A percentile compares a stretch with the other conserved stretches of the same genome.
These are phyloP conservation scores for Heliconius ethilla DNA, from an alignment of 2,888 invertebrate genomes.

Conservation along the genomic window DNA sequence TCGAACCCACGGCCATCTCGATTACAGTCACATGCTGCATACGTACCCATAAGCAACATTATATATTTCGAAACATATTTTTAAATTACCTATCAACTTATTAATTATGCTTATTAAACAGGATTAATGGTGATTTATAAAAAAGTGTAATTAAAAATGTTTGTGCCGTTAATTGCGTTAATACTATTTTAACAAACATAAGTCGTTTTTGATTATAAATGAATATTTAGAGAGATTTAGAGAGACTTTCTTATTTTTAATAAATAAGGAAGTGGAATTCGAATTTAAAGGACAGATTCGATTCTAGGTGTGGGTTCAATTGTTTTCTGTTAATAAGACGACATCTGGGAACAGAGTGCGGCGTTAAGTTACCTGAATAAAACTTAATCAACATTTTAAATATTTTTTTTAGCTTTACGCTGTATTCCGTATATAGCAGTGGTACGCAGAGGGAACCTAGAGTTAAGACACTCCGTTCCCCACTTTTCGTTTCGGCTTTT, in stretches of 20 bases:
- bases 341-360: too few relatives aligned
- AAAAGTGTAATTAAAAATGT: slow-evolving; percentile 28
- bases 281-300: not conserved
- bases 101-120: slow-evolving; percentile 21
- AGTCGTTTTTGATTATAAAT: slow-evolving; percentile 3
- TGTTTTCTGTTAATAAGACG: too few relatives aligned
- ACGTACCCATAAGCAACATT: not conserved
- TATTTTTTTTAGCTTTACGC: too few relatives aligned
- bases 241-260: too few relatives aligned
- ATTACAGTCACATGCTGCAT: not conserved
- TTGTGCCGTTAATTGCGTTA: slow-evolving; percentile 23
- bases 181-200: slow-evolving; percentile 29
- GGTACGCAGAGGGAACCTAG: too few relatives aligned
- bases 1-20: not conserved
- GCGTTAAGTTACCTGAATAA: too few relatives aligned
- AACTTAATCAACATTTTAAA: too few relatives aligned
- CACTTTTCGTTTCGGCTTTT: too few relatives aligned
- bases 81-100: slow-evolving; percentile 13
- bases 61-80: slow-evolving; percentile 19
- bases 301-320: not conserved
- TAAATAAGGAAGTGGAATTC: not conserved
- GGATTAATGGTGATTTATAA: slow-evolving; percentile 31
- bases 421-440: too few relatives aligned
- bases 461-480: too few relatives aligned
- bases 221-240: too few relatives aligned